A percentile compares a stretch with the other conserved stretches of the same genome.
Conservation (phyloP, 2,888 invertebrate genomes). For the Sphecodes monilicornis region DNA sequence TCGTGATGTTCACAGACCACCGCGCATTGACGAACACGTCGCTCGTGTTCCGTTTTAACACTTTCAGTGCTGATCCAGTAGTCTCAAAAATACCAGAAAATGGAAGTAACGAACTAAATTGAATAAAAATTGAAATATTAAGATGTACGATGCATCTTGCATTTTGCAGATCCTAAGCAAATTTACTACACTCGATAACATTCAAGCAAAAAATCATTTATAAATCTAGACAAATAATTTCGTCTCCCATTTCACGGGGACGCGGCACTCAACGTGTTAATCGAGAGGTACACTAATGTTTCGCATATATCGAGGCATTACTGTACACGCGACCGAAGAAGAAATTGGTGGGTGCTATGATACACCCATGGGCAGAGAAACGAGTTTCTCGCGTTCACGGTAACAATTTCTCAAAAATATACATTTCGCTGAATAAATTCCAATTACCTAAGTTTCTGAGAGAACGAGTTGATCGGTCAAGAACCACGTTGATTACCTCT, state of each 20-base stretch:
- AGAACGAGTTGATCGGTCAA: background rate
- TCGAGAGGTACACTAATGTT: too few relatives aligned
- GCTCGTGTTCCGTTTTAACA: constrained; percentile 22
- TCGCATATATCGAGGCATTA: too few relatives aligned
- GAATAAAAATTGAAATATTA: background rate
- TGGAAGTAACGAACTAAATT: background rate
- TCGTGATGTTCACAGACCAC: background rate
- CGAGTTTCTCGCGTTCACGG: background rate
- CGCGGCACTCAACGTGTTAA: too few relatives aligned
- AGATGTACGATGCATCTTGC: too few relatives aligned
- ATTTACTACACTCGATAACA: too few relatives aligned
- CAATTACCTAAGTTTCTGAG: background rate
- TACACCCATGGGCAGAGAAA: background rate
- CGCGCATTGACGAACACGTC: background rate
- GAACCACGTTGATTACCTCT: too few relatives aligned
- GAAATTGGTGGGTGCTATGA: background rate
- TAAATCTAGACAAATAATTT: too few relatives aligned
- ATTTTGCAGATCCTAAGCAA: too few relatives aligned
- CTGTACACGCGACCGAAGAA: background rate
- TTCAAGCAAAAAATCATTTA: too few relatives aligned
- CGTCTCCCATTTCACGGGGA: too few relatives aligned
- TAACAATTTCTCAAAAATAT: background rate
- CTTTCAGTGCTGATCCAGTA: constrained; percentile 1
- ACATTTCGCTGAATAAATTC: background rate
- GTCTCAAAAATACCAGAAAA: background rate